Evolutionary conservation across 1,140 invertebrate species (phyloP).

Genomic region (Panulirus ornatus): DNA sequence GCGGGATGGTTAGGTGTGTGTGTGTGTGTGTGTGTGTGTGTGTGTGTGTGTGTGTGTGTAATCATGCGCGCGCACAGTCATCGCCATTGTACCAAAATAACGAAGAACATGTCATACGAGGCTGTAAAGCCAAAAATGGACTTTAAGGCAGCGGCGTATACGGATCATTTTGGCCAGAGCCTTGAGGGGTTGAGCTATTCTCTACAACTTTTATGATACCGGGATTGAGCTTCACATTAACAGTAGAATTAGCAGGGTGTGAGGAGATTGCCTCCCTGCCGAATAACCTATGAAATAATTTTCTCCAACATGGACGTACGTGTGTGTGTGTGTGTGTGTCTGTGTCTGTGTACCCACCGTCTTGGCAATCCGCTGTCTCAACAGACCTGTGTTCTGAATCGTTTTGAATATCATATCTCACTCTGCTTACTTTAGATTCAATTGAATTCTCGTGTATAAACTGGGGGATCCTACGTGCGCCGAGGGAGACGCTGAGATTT

Average conservation of each 20-base stretch:
- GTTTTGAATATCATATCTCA: no score
- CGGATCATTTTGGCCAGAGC: background rate
- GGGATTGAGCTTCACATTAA: constrained; percentile 28
- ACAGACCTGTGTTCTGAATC: no score
- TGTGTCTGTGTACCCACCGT: no score
- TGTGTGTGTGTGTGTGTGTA: background rate
- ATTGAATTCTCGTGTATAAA: no score
- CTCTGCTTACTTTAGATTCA: no score
- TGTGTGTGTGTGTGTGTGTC: no score
- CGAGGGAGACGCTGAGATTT: no score
- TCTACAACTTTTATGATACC: constrained; percentile 15
- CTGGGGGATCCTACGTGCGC: no score
- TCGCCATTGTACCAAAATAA: background rate
- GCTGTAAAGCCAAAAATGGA: background rate
- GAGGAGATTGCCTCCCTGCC: background rate
- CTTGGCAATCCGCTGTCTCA: no score
- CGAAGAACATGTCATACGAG: no score
- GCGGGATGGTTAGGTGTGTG: no score
- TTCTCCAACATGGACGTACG: no score
- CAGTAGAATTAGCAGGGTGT: constrained; percentile 17
- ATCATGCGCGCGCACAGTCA: background rate
- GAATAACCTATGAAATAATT: background rate
- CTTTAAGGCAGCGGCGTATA: background rate
- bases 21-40: background rate
- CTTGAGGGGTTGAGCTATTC: background rate